Percentiles rank a stretch among this genome's conserved stretches.
These are phyloP conservation scores for Tenualosa thibaudeaui DNA, from an alignment of 2,797 vertebrate genomes.

Conservation along the genomic window DNA sequence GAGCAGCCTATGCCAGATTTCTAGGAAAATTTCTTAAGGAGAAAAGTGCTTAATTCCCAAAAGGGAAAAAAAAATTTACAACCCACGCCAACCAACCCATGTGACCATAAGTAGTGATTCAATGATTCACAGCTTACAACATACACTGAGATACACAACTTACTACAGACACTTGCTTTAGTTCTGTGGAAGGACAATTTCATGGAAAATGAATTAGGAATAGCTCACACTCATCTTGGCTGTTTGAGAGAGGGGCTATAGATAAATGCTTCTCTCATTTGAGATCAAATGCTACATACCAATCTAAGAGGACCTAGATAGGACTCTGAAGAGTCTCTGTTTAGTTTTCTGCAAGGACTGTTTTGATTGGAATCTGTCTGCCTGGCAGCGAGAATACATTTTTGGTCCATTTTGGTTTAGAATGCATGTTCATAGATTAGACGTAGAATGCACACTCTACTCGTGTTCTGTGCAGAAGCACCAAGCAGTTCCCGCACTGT, in stretches of 20 bases:
- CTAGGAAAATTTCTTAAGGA: neutral
- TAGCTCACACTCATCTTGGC: neutral
- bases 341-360: neutral
- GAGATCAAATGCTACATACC: neutral
- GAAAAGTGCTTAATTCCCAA: no score
- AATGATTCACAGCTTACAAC: constrained; percentile 11
- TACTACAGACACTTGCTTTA: neutral
- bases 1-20: neutral
- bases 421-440: no score
- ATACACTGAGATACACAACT: neutral
- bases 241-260: neutral
- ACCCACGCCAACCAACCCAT: neutral
- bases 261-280: constrained; percentile 1
- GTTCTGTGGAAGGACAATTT: neutral
- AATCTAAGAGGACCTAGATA: neutral
- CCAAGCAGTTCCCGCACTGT: no score
- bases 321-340: neutral
- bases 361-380: neutral
- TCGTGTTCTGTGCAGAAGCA: no score
- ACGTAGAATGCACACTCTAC: no score
- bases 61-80: neutral
- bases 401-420: no score
- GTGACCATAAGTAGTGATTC: neutral
- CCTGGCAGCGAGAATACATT: no score
- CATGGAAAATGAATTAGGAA: neutral